Conservation (phyloP, 1,140 invertebrate genomes). For the Bursaphelenchus mucronatus region DNA sequence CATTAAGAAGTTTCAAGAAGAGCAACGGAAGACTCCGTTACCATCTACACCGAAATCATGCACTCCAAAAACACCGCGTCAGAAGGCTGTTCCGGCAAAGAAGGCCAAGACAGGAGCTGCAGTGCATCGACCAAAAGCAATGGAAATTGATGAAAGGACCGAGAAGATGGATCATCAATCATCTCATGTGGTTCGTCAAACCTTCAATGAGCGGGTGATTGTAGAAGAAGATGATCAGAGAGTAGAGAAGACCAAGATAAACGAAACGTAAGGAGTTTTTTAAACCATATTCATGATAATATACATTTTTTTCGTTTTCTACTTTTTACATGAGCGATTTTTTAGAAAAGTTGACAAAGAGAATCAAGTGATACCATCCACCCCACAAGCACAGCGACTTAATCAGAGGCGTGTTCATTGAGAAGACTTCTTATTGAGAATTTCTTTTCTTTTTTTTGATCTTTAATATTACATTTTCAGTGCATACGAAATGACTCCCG, state of each 20-base stretch:
- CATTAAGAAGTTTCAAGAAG: slow-evolving; percentile 16
- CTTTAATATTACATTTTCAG: slow-evolving; percentile 21
- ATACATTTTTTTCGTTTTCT: too few relatives aligned
- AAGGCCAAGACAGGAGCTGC: neutral
- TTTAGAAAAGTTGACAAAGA: slow-evolving; percentile 10
- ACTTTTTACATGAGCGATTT: neutral
- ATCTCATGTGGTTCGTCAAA: neutral
- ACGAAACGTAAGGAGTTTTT: neutral
- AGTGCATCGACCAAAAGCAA: too few relatives aligned
- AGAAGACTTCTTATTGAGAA: neutral
- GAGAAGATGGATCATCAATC: slow-evolving; percentile 1
- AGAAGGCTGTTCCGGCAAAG: slow-evolving; percentile 21
- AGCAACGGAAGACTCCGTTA: slow-evolving; percentile 1
- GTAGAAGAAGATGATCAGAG: slow-evolving; percentile 23
- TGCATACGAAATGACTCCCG: slow-evolving; percentile 41
- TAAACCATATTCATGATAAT: too few relatives aligned
- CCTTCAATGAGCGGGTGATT: neutral
- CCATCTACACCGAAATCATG: slow-evolving; percentile 6
- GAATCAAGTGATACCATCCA: neutral
- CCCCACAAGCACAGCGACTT: slow-evolving; percentile 23
- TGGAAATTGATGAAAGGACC: too few relatives aligned
- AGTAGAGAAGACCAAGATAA: slow-evolving; percentile 10
- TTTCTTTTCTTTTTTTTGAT: slow-evolving; percentile 5
- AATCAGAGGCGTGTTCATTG: neutral
- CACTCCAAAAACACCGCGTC: slow-evolving; percentile 12